Evolutionary conservation across 2,113 vertebrate species (phyloP).

Genomic region (Sander lucioperca): DNA sequence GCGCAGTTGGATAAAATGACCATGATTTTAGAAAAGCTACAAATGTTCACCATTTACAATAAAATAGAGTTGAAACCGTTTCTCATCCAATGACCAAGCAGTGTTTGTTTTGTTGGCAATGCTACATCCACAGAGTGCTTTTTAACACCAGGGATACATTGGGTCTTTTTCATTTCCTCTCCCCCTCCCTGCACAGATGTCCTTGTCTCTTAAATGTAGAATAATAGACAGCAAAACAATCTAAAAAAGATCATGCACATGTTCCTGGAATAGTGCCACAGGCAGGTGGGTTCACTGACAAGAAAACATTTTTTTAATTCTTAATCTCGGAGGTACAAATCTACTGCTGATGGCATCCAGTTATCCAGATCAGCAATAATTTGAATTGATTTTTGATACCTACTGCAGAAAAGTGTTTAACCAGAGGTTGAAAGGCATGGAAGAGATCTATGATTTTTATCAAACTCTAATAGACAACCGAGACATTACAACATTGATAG

Average conservation of each 20-base stretch:
- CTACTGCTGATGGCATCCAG: constrained; percentile 27
- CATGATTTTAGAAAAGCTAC: background rate
- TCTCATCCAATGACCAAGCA: background rate
- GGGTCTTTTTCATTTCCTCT: background rate
- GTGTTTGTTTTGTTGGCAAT: constrained; percentile 21
- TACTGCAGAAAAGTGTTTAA: constrained; percentile 29
- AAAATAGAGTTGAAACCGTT: background rate
- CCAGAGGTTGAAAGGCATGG: constrained; percentile 1
- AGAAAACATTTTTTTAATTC: background rate
- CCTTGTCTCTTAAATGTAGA: background rate
- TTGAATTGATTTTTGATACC: constrained; percentile 50
- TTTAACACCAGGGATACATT: constrained; percentile 19
- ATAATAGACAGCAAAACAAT: background rate
- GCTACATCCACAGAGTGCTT: background rate
- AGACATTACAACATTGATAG: constrained; percentile 5
- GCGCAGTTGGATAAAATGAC: background rate
- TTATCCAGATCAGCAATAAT: constrained; percentile 45
- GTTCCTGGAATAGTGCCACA: constrained; percentile 4
- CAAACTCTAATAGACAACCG: constrained; percentile 11
- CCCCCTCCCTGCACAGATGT: background rate
- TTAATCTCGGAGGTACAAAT: constrained; percentile 43
- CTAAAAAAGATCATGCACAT: background rate
- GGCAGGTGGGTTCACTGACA: constrained; percentile 29
- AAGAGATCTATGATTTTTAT: constrained; percentile 41
- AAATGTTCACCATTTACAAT: background rate